Evolutionary conservation across 2,113 vertebrate genomes (phyloP).

Genomic region (Tinamus guttatus): DNA sequence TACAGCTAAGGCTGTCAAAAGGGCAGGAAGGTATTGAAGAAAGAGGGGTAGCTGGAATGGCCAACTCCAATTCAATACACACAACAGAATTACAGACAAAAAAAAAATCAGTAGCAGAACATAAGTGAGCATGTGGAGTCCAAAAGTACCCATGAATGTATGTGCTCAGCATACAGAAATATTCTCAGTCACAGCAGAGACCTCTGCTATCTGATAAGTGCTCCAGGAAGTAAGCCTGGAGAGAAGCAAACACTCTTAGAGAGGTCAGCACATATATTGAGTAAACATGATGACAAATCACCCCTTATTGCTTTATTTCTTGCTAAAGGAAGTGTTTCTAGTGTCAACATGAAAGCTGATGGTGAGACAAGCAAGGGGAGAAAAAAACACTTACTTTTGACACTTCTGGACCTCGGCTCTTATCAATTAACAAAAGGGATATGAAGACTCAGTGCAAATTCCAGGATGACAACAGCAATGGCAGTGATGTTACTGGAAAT

Average conservation of each 20-base stretch:
- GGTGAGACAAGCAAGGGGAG: background rate
- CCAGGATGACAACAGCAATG: background rate
- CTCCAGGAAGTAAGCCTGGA: background rate
- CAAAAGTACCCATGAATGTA: background rate
- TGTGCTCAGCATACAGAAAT: rapidly evolving
- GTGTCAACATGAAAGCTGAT: background rate
- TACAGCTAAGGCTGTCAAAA: background rate
- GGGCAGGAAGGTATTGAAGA: background rate
- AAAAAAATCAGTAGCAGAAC: background rate
- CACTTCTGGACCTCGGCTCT: background rate
- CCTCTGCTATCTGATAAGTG: background rate
- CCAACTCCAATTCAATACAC: background rate
- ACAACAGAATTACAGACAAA: background rate
- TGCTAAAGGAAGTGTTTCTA: background rate
- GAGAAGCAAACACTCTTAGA: background rate
- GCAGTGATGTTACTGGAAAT: background rate
- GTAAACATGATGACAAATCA: background rate
- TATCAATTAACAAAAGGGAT: background rate
- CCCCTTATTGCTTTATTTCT: background rate
- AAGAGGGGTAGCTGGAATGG: background rate
- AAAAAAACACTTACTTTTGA: background rate
- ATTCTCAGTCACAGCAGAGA: background rate
- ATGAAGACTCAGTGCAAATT: background rate
- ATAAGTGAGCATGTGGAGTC: background rate
- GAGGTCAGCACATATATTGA: background rate